These are phyloP conservation scores for Styela clava DNA, from an alignment of 23 tunicate genomes.

Conservation along the genomic window DNA sequence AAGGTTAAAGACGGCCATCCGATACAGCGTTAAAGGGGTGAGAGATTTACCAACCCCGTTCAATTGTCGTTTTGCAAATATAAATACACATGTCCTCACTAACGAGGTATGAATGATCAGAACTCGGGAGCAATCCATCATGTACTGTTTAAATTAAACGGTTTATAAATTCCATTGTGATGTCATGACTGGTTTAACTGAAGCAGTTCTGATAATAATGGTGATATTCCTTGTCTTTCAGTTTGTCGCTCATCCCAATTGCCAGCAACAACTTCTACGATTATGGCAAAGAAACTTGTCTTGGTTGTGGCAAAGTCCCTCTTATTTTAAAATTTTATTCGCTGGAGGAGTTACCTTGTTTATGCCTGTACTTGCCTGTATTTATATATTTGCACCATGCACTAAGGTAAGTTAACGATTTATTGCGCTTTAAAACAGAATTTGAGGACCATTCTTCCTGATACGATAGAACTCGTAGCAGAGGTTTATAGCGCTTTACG, in stretches of 20 bases:
- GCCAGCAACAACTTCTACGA: constrained; percentile 83
- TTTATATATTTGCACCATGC: constrained; percentile 69
- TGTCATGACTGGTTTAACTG: too few relatives aligned
- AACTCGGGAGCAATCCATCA: too few relatives aligned
- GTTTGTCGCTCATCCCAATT: constrained; percentile 99
- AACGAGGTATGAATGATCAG: too few relatives aligned
- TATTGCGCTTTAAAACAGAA: not conserved
- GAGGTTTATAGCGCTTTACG: too few relatives aligned
- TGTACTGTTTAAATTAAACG: too few relatives aligned
- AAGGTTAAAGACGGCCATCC: constrained; percentile 68
- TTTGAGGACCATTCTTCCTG: too few relatives aligned
- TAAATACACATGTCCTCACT: too few relatives aligned
- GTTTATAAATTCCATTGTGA: too few relatives aligned
- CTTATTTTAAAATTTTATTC: constrained; percentile 41
- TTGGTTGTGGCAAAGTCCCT: constrained; percentile 43
- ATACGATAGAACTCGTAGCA: too few relatives aligned
- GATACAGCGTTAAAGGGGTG: constrained; percentile 83
- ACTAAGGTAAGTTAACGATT: constrained; percentile 43
- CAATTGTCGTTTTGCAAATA: not conserved
- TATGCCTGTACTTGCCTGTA: constrained; percentile 63
- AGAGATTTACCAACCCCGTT: not conserved
- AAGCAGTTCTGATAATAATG: too few relatives aligned
- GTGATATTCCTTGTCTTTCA: too few relatives aligned
- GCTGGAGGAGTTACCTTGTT: constrained; percentile 42
- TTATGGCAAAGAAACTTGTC: constrained; percentile 62